Evolutionary conservation across 2,888 invertebrate genomes (phyloP), one percentile per base, ranked within the genome.

Genomic region (Balanococcus diminutus): DNA sequence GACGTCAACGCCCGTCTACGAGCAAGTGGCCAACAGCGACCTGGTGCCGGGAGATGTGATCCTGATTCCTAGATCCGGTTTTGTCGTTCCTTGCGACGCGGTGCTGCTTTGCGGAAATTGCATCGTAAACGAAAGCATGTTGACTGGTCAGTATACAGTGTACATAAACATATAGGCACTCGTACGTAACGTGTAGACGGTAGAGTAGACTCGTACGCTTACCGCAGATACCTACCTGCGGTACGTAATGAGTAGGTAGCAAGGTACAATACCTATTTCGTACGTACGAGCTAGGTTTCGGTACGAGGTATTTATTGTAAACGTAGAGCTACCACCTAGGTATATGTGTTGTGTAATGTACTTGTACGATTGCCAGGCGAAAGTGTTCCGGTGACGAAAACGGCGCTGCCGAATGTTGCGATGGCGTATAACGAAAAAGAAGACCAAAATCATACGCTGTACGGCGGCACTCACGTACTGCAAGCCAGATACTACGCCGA

Each of bases 111-210:
- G 94, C 28, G 98, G 98, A 72, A 94, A 94, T 67, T 96, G 96
- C 89, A 96, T 98, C 88, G 96, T 98, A 86, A 97, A 98, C 89
- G 98, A 98, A 90, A 96, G 96, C 89, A 96, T 97, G 95, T 92
- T 98, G 3, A 98, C 98, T 87, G 96, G 96, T 95, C 89, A 89
- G 88, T 39, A 36, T 0, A 56, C 61, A n/a, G 36, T 14, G 39
- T 8, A 14, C 14, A 36, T 81, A n/a, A 32, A 14, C 19, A 36
- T 36, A 19, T 81, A 8, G 5, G 36, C 36, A 36, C 8, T 36
- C 22, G 28, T 28, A 28, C 19, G 75, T 31, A 28, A n/a, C n/a
- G n/a, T n/a, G n/a, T n/a, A n/a, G n/a, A n/a, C n/a, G n/a, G n/a
- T n/a, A n/a, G n/a, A n/a, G n/a, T n/a, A n/a, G n/a, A n/a, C n/a